A percentile compares a stretch with the other conserved stretches of the same genome.
phyloP scores from a whole-genome alignment of 2,888 invertebrate genomes.

The Frankliniella intonsa region DNA sequence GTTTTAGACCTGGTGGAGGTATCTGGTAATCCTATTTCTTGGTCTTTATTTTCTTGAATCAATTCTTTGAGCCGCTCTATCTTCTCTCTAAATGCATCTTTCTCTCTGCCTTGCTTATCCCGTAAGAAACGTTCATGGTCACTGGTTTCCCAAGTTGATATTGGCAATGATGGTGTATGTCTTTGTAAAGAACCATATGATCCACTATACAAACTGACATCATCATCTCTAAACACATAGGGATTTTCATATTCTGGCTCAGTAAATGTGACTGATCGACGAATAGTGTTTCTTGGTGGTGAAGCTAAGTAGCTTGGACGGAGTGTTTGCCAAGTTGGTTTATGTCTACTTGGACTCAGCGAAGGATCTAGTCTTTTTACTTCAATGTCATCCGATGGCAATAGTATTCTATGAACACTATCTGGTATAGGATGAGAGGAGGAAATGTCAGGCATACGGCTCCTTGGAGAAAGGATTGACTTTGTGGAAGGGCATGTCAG shows the following conservation, averaged over 20 bases:
- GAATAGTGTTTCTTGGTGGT: background rate
- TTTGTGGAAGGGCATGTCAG: background rate
- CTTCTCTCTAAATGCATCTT: constrained; percentile 12
- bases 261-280: background rate
- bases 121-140: background rate
- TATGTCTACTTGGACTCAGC: background rate
- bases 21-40: background rate
- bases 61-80: constrained; percentile 9
- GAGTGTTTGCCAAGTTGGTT: constrained; percentile 13
- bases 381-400: background rate
- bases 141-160: background rate
- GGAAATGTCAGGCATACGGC: background rate
- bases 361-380: background rate
- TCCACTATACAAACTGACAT: background rate
- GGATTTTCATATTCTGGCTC: constrained; percentile 9
- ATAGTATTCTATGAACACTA: background rate
- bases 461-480: background rate
- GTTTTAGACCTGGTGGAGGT: background rate
- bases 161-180: background rate
- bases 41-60: constrained; percentile 3
- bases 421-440: background rate
- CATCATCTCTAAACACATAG: background rate
- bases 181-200: constrained; percentile 1
- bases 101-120: background rate
- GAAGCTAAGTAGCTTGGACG: background rate